Base-by-base conservation (phyloP, 2,113 vertebrate species). In the Gallinago paraguaiae region DNA sequence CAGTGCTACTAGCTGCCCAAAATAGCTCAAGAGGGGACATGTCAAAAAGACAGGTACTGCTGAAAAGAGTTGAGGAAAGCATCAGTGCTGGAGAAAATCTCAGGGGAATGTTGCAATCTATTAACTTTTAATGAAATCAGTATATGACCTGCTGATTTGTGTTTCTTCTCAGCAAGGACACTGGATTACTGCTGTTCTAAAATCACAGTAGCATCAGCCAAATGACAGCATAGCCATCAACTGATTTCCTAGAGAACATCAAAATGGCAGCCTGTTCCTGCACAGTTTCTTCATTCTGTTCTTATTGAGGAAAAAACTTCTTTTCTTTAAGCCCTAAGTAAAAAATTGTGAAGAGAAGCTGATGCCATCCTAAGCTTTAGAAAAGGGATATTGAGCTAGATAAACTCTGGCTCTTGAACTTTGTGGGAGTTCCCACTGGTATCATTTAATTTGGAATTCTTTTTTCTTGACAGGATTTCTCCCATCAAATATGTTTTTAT, bases 61-160 rank as follows among this genome's bases (percentile, higher is more conserved):
- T 92, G 83, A 92, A 94, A 96, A 63, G 37, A 33, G 43, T 71
- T 61, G 61, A 28, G 3, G 65, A 97, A 88, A 93, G 65, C 82
- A 92, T 93, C 79, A 78, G 76, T 60, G 82, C 46, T 93, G 90
- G 79, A 86, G 95, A 96, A 92, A 92, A 84, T 93, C 93, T 92
- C 86, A n/a, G 3, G 65, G 86, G 86, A 80, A 96, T 86, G 95
- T 96, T 97, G 92, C 90, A 94, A 91, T 93, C 95, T 96, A 96
- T 95, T 97, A 95, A 96, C 86, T 97, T 97, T 96, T 97, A 97
- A 97, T 95, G 94, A 96, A 95, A 97, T 95, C 91, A 79, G 95
- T 92, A 94, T 87, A 86, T 79, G 93, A 94, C 96, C 94, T 95
- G 95, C 95, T 96, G 93, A 81, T 93, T 95, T 84, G 72, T 86